Evolutionary conservation across 2,113 vertebrate genomes (phyloP).

Genomic region (Pica pica): DNA sequence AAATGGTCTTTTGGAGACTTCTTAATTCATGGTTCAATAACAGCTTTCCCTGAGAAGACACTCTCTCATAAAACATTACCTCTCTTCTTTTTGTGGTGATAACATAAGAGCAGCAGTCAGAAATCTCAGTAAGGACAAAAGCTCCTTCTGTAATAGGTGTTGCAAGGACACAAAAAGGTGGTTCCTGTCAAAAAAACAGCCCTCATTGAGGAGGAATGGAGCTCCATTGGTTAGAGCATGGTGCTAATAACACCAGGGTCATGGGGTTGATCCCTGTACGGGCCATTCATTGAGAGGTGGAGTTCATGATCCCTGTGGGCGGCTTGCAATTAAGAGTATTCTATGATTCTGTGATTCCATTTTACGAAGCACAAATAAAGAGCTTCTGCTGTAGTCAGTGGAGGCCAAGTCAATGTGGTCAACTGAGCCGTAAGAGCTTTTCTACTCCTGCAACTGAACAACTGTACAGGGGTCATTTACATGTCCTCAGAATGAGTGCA

Average conservation of each 20-base stretch:
- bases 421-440: fast-evolving
- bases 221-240: not conserved
- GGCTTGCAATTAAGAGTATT: not conserved
- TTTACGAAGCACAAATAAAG: not conserved
- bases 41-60: not conserved
- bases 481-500: not conserved
- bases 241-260: not conserved
- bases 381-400: not conserved
- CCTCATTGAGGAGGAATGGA: not conserved
- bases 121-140: not conserved
- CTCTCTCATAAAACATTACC: not conserved
- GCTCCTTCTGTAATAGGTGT: not conserved
- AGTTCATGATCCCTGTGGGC: not conserved
- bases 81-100: not conserved
- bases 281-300: no score
- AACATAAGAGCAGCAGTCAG: not conserved
- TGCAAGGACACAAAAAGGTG: not conserved
- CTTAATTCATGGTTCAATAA: not conserved
- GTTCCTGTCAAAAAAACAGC: not conserved
- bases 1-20: not conserved
- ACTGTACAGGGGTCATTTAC: not conserved
- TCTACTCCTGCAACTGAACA: not conserved
- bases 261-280: not conserved
- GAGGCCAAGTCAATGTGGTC: not conserved
- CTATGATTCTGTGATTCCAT: not conserved